Base-by-base conservation (phyloP, 2,888 invertebrate genomes). In the Melinaea menophilus region DNA sequence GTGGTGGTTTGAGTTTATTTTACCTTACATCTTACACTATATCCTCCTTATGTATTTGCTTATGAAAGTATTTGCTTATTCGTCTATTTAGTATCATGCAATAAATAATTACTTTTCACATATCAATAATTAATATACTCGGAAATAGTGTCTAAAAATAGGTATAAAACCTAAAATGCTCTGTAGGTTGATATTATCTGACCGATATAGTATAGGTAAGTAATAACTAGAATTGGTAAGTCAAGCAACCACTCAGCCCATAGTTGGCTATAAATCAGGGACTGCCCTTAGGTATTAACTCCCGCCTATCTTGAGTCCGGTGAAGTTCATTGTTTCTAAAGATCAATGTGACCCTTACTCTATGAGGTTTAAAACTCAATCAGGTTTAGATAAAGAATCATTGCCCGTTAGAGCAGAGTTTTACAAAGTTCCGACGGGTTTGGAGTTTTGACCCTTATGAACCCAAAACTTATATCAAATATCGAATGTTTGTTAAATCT, bases 301-400 rank as follows among this genome's bases (percentile, higher is more conserved):
- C 58, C 58, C 59, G 60, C 63, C 65, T 66, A 66, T 67, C 62
- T 70, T 56, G 55, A 68, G 61, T 59, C 59, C 61, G 64, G 51
- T 41, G 41, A 58, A 61, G 47, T 64, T 66, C 66, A 69, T 69
- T 71, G 69, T 72, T 68, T 68, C 57, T 66, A 65, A 68, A 69
- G 65, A 71, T 70, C 69, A 69, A 72, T 69, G 67, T 63, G 67
- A 71, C 65, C 71, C 58, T 68, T 62, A 37, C 55, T 66, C 68
- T 69, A 64, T 66, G 62, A 62, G 67, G 64, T 65, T 65, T 64
- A 58, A 69, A 69, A 65, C 62, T 67, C 60, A 67, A 67, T 64
- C 61, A 68, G 60, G 58, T 66, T 56, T 62, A 59, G 59, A 63
- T 65, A 64, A 67, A 64, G 61, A 61, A 59, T 63, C 56, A 58